Conservation (phyloP, 2,113 vertebrate genomes). For the Osmerus mordax region DNA sequence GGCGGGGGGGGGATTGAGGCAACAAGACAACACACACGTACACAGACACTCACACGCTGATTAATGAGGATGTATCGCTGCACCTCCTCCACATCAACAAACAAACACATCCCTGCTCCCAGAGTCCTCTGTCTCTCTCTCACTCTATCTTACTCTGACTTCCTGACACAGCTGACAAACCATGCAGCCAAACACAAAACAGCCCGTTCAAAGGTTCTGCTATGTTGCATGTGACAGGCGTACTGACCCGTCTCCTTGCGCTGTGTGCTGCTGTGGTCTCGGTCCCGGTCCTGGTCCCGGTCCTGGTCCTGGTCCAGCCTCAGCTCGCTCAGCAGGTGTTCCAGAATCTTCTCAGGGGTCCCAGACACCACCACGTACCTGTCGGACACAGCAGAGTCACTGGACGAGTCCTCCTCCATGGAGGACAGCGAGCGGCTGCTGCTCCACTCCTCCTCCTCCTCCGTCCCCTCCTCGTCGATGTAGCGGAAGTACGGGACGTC, state of each 20-base stretch:
- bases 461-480: slow-evolving; percentile 89
- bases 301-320: slow-evolving; percentile 77
- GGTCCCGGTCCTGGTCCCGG: slow-evolving; percentile 70
- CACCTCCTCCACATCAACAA: background rate
- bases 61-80: background rate
- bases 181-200: background rate
- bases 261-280: slow-evolving; percentile 47
- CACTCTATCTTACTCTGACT: background rate
- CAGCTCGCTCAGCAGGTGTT: slow-evolving; percentile 88
- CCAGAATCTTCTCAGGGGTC: slow-evolving; percentile 93
- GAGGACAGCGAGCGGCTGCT: slow-evolving; percentile 94
- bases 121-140: background rate
- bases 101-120: background rate
- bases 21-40: background rate
- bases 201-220: too few relatives aligned
- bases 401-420: slow-evolving; percentile 83
- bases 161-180: background rate
- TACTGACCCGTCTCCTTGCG: slow-evolving; percentile 88
- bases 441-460: slow-evolving; percentile 80
- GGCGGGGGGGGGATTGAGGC: background rate
- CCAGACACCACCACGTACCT: slow-evolving; percentile 91
- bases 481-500: slow-evolving; percentile 98
- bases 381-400: slow-evolving; percentile 85
- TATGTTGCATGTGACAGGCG: background rate
- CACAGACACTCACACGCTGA: background rate